Percentiles rank a stretch among this genome's conserved stretches.
These are phyloP conservation scores for Diabrotica undecimpunctata DNA, from an alignment of 1,140 invertebrate genomes.

Conservation along the genomic window DNA sequence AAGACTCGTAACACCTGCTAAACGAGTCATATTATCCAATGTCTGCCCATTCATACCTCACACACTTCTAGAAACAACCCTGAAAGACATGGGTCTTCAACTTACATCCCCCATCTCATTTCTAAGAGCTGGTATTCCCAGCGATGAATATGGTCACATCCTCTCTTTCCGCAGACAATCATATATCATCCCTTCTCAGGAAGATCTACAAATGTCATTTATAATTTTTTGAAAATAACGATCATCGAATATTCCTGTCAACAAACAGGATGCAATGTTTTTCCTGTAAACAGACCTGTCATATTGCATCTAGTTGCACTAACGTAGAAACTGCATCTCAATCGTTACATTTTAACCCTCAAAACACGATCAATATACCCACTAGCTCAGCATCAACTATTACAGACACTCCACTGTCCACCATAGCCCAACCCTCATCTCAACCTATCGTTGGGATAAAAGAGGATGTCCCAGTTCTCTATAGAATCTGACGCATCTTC, in stretches of 20 bases:
- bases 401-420: neutral
- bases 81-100: constrained; percentile 11
- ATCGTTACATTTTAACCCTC: neutral
- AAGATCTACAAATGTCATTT: neutral
- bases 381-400: neutral
- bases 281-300: neutral
- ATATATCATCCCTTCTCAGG: neutral
- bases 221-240: neutral
- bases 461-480: neutral
- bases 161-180: neutral
- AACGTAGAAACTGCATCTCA: too few species aligned
- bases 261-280: neutral
- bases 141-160: too few species aligned
- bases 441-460: neutral
- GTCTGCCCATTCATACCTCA: constrained; percentile 18
- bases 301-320: too few species aligned
- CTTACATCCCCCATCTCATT: constrained; percentile 14
- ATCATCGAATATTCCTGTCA: neutral
- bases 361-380: neutral
- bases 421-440: neutral
- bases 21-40: constrained; percentile 19
- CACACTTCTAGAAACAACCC: constrained; percentile 7
- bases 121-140: constrained; percentile 6
- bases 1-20: constrained; percentile 6
- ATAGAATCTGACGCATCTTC: too few species aligned